A percentile compares a stretch with the other conserved stretches of the same genome.
These are phyloP conservation scores for Nyctereutes procyonoides DNA, from an alignment of 2,113 vertebrate species.

Conservation along the genomic window DNA sequence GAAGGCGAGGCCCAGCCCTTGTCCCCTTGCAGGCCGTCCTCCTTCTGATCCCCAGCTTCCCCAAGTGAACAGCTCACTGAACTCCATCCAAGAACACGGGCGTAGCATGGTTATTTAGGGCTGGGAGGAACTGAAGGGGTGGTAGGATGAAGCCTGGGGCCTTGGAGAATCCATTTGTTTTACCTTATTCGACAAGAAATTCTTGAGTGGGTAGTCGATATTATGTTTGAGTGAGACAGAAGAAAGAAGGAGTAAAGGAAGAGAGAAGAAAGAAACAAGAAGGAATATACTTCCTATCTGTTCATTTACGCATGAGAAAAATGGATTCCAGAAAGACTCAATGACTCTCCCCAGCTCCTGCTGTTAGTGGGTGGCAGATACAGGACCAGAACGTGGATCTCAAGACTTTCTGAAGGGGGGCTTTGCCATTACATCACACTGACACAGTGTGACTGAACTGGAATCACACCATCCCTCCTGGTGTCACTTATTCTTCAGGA, in stretches of 20 bases:
- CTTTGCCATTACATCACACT: neutral
- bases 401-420: neutral
- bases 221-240: neutral
- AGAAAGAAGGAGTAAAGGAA: neutral
- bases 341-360: neutral
- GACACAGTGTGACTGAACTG: neutral
- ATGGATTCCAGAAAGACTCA: neutral
- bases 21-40: neutral
- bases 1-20: constrained; percentile 56
- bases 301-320: neutral
- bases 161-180: neutral
- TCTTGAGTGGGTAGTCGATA: neutral
- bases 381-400: neutral
- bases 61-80: constrained; percentile 57
- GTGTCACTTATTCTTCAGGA: neutral
- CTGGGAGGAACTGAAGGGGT: neutral
- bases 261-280: neutral
- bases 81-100: constrained; percentile 50
- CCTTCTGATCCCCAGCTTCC: constrained; percentile 44
- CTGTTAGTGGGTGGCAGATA: neutral
- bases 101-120: constrained; percentile 1
- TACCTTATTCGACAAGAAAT: neutral
- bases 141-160: neutral
- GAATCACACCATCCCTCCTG: neutral
- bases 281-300: neutral